phyloP scores from a whole-genome alignment of 2,113 vertebrate species.

The Australoheros scitulus region DNA sequence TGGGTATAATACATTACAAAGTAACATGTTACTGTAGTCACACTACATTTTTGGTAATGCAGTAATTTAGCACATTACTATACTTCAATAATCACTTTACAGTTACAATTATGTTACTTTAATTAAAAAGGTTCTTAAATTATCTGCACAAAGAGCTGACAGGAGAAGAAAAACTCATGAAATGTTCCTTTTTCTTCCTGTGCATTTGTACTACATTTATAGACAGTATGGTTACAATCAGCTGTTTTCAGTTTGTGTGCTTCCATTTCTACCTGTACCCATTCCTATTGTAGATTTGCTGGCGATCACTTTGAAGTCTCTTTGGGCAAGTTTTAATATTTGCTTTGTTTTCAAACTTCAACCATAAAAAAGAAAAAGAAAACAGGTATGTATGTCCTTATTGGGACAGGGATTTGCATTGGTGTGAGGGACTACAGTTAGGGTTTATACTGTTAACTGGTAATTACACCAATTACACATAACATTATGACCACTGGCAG shows the following conservation, averaged over 20 bases:
- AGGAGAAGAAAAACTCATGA: not conserved
- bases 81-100: accelerated
- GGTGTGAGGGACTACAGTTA: too few relatives aligned
- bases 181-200: too few relatives aligned
- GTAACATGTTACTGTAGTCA: not conserved
- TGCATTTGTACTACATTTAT: too few relatives aligned
- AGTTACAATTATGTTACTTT: not conserved
- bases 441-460: too few relatives aligned
- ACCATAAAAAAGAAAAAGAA: too few relatives aligned
- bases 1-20: not conserved
- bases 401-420: too few relatives aligned
- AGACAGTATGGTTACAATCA: not conserved
- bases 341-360: too few relatives aligned
- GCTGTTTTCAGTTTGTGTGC: not conserved
- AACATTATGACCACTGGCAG: too few relatives aligned
- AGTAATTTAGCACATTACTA: not conserved
- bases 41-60: not conserved
- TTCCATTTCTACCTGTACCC: too few relatives aligned
- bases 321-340: too few relatives aligned
- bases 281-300: not conserved
- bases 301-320: not conserved
- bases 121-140: not conserved
- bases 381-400: too few relatives aligned
- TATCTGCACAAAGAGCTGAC: not conserved
- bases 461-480: too few relatives aligned